Evolutionary conservation across 1,140 invertebrate genomes (phyloP).

Genomic region (Camponotus pennsylvanicus): DNA sequence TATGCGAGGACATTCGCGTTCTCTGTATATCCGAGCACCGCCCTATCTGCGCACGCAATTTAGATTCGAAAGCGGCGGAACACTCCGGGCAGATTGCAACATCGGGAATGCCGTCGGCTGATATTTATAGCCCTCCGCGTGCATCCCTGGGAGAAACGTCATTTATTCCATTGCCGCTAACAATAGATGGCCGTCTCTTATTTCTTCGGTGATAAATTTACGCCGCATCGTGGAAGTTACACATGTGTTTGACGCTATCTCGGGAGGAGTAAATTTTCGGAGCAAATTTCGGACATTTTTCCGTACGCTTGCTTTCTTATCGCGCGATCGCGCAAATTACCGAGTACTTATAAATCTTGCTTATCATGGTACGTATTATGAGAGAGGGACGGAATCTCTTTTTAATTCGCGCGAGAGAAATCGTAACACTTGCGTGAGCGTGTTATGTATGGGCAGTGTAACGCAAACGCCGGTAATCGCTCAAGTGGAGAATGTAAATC

Average conservation of each 20-base stretch:
- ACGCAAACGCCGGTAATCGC: constrained; percentile 39
- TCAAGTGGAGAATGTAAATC: constrained; percentile 63
- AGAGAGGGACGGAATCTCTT: not conserved
- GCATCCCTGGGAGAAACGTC: constrained; percentile 18
- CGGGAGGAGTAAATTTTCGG: constrained; percentile 14
- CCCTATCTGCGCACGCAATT: constrained; percentile 39
- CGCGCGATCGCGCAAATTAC: no score
- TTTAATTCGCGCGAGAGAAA: not conserved
- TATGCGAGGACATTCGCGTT: constrained; percentile 18
- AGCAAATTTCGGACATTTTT: not conserved
- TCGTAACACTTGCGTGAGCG: not conserved
- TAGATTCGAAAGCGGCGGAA: constrained; percentile 45
- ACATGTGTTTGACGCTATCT: constrained; percentile 29
- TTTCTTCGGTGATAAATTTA: constrained; percentile 23
- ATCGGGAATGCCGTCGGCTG: constrained; percentile 14
- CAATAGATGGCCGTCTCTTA: constrained; percentile 37
- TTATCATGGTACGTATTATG: not conserved
- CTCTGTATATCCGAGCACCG: not conserved
- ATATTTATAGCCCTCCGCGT: constrained; percentile 17
- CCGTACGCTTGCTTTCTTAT: not conserved
- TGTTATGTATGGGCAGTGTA: not conserved
- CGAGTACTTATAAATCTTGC: not conserved
- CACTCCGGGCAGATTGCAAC: constrained; percentile 15
- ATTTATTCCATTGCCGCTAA: constrained; percentile 51
- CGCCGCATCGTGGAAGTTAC: not conserved